These are phyloP conservation scores for Gobiocypris rarus DNA, from an alignment of 2,113 vertebrate genomes.

Conservation along the genomic window DNA sequence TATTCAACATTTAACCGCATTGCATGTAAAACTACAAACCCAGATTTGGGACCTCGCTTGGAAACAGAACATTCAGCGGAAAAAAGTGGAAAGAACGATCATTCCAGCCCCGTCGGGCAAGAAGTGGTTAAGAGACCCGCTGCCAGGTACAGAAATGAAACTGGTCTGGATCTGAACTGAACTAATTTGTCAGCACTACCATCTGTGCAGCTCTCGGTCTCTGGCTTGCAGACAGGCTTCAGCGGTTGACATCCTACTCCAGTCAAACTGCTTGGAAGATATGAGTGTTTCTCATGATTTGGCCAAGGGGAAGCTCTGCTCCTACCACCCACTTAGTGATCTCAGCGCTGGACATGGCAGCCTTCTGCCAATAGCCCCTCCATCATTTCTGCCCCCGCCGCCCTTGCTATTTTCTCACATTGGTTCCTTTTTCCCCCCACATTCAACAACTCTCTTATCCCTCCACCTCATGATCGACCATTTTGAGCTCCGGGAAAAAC, in stretches of 20 bases:
- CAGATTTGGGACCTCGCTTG: conserved; percentile 23
- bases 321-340: conserved; percentile 62
- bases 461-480: conserved; percentile 33
- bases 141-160: conserved; percentile 60
- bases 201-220: conserved; percentile 70
- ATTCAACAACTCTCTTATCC: neutral
- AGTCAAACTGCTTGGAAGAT: conserved; percentile 54
- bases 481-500: conserved; percentile 65
- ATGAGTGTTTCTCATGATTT: conserved; percentile 53
- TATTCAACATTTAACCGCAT: conserved; percentile 34
- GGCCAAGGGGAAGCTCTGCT: conserved; percentile 39
- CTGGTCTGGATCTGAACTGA: conserved; percentile 45
- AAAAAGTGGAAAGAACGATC: conserved; percentile 48
- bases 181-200: conserved; percentile 70
- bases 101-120: conserved; percentile 16
- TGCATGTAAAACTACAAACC: conserved; percentile 34
- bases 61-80: conserved; percentile 50
- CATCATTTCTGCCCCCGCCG: conserved; percentile 3
- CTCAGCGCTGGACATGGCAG: conserved; percentile 53
- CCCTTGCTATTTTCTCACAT: conserved; percentile 20
- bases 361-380: conserved; percentile 42
- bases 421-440: conserved; percentile 26
- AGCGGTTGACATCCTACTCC: conserved; percentile 68
- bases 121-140: conserved; percentile 35
- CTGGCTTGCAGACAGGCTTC: conserved; percentile 58